Evolutionary conservation across 1,140 invertebrate genomes (phyloP), one percentile per base, ranked within the genome.

Genomic region (Acromyrmex echinatior): DNA sequence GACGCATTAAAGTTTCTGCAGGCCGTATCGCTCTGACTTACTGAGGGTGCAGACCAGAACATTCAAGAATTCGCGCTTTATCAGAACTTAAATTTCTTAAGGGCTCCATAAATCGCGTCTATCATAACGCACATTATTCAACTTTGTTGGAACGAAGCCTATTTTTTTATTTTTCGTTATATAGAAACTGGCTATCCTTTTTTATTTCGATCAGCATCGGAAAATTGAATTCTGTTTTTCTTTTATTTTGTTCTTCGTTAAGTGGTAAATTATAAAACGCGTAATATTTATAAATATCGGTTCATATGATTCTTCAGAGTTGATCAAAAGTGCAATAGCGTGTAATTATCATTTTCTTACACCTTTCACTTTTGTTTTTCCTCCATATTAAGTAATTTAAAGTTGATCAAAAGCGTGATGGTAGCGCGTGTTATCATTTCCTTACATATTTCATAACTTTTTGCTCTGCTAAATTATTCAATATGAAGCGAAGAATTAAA

Each of bases 1-100:
- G 51, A 31, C 31, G 53, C 66, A 71, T 81, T 81, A 71, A 58
- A 53, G 45, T 56, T 45, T 31, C 78, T 45, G 21, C 49, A 45
- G n/a, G 65, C 53, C 53, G 66, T 65, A 35, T 68, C 21, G 49
- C 31, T 45, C 79, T 45, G 21, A 70, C n/a, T 56, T 39, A 18
- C 78, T 28, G 31, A 80, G 58, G 3, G 14, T 21, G 28, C 1
- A 7, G 35, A 25, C n/a, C 45, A 21, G 18, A 31, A 21, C 10
- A 10, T 10, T 45, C 10, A 45, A 45, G 39, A 45, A 45, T 39
- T 16, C 14, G 25, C 18, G n/a, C 6, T 25, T 82, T 73, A 60
- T 82, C 21, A 2, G 4, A 4, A 10, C 21, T 9, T 51, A n/a
- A 49, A 28, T 7, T 68, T 68, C 31, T 70, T 18, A 14, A 35